phyloP scores from a whole-genome alignment of 2,113 vertebrate species.

The Otolemur garnettii region DNA sequence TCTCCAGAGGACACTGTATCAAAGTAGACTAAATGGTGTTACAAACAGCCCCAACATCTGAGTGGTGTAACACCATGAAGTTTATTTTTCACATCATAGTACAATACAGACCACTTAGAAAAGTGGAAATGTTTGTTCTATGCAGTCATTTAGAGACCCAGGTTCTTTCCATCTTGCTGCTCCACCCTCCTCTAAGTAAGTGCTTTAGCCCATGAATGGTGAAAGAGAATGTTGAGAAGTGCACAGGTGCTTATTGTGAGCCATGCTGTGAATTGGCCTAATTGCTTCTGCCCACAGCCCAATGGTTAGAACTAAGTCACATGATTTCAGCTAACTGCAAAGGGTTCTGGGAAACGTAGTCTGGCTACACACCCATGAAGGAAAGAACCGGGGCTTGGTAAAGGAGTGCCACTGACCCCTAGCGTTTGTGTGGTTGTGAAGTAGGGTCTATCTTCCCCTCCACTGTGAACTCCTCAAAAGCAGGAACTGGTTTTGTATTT shows the following conservation, averaged over 20 bases:
- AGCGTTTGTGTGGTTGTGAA: not conserved
- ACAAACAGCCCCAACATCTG: not conserved
- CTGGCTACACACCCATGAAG: not conserved
- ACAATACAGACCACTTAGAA: not conserved
- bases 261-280: not conserved
- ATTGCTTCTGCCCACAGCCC: not conserved
- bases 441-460: not conserved
- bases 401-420: not conserved
- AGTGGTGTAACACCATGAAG: not conserved
- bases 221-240: not conserved
- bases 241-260: not conserved
- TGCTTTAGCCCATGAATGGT: not conserved
- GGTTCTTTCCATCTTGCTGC: not conserved
- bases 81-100: not conserved
- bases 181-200: not conserved
- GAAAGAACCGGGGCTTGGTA: not conserved
- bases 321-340: not conserved
- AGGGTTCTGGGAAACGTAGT: slow-evolving; percentile 9
- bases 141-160: not conserved
- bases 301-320: not conserved
- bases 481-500: not conserved
- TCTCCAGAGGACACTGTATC: not conserved
- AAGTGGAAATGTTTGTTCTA: not conserved
- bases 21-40: not conserved
- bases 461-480: not conserved